phyloP scores from a whole-genome alignment of 2,888 invertebrate genomes.

The Sussaba pulchella region DNA sequence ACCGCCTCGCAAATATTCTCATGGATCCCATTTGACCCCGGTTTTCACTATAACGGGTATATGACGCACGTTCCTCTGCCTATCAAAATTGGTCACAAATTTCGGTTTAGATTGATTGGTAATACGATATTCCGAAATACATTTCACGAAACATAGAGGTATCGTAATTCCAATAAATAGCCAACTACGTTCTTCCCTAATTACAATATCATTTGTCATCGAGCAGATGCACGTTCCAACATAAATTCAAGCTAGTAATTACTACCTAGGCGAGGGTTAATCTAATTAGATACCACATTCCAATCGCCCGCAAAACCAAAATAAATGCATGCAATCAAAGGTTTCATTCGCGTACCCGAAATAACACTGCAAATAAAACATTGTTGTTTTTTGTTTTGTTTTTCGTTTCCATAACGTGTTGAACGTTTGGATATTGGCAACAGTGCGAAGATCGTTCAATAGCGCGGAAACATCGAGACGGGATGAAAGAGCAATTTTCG shows the following conservation, averaged over 20 bases:
- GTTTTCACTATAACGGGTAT: too few species aligned
- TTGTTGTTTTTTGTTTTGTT: neutral
- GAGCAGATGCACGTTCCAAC: neutral
- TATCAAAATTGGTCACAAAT: neutral
- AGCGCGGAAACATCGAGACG: conserved; percentile 28
- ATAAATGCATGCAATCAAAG: neutral
- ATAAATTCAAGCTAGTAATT: neutral
- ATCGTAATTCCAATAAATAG: neutral
- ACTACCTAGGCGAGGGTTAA: too few species aligned
- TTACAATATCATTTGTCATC: neutral
- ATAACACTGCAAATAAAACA: too few species aligned
- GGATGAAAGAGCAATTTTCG: conserved; percentile 39
- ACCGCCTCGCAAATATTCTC: too few species aligned
- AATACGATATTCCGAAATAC: neutral
- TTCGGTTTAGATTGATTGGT: neutral
- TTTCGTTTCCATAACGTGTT: neutral
- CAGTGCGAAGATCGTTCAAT: conserved; percentile 17
- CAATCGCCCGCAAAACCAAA: neutral
- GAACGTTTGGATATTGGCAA: conserved; percentile 3
- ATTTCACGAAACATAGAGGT: neutral
- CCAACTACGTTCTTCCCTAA: neutral
- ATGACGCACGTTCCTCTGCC: neutral
- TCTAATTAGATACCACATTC: too few species aligned
- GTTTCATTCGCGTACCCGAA: too few species aligned
- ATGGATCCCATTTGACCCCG: too few species aligned